phyloP scores from a whole-genome alignment of 2,113 vertebrate genomes.

The Nycticebus coucang region DNA sequence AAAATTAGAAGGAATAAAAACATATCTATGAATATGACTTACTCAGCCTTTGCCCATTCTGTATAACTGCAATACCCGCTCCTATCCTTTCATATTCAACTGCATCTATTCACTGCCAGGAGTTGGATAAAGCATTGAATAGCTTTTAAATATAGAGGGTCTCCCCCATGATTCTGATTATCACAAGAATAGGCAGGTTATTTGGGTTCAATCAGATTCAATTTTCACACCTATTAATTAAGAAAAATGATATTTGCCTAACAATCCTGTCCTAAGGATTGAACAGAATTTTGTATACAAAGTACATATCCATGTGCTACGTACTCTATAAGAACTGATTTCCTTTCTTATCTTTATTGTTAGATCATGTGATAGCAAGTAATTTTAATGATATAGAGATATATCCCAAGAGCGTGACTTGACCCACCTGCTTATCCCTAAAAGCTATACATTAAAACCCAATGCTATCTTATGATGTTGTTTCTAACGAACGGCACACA shows the following conservation, averaged over 20 bases:
- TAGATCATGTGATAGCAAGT: neutral
- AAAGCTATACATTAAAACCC: neutral
- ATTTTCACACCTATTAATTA: neutral
- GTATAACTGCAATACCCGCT: neutral
- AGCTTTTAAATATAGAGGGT: neutral
- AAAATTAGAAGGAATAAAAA: conserved; percentile 16
- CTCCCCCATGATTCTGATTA: neutral
- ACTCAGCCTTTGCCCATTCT: neutral
- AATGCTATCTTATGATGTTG: neutral
- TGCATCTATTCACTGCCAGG: neutral
- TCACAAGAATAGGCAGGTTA: neutral
- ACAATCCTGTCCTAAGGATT: neutral
- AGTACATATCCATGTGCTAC: neutral
- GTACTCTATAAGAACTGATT: neutral
- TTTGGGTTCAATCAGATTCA: neutral
- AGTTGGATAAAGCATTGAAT: neutral
- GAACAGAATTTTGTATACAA: neutral
- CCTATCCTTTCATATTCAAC: neutral
- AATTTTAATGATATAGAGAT: neutral
- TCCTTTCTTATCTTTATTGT: neutral
- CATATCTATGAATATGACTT: neutral
- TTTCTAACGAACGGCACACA: neutral
- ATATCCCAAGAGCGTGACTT: conserved; percentile 24
- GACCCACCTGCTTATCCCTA: neutral
- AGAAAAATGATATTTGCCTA: neutral